Percentiles rank a stretch among this genome's conserved stretches.
Evolutionary conservation across 2,113 vertebrate genomes (phyloP).

Genomic region (Clarias magur): DNA sequence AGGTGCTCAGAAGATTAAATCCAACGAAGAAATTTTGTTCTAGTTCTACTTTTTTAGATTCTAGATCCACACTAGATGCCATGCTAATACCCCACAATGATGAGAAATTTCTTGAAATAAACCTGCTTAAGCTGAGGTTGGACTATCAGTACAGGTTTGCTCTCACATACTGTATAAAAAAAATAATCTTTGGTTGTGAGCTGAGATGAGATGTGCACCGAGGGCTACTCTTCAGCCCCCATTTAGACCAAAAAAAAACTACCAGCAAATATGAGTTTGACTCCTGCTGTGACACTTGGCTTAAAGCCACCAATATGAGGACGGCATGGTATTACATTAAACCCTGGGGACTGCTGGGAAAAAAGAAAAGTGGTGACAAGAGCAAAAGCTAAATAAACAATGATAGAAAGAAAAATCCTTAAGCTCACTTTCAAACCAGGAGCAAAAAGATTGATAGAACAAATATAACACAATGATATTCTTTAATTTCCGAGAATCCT

Average conservation of each 20-base stretch:
- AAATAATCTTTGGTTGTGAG: not conserved
- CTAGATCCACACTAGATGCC: too few species aligned
- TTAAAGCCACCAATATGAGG: not conserved
- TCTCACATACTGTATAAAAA: not conserved
- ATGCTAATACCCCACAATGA: not conserved
- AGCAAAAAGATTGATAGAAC: not conserved
- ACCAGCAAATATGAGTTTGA: not conserved
- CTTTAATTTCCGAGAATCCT: not conserved
- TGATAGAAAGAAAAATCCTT: not conserved
- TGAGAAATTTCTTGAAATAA: not conserved
- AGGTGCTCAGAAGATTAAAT: not conserved
- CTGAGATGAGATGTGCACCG: not conserved
- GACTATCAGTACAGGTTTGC: not conserved
- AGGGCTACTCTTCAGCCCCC: not conserved
- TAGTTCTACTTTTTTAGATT: not conserved
- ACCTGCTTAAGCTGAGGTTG: not conserved
- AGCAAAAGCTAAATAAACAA: not conserved
- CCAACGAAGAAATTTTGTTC: not conserved
- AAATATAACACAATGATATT: not conserved
- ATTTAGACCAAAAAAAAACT: not conserved
- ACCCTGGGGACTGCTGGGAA: not conserved
- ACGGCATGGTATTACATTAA: not conserved
- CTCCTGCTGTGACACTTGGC: not conserved
- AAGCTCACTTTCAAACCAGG: too few species aligned
- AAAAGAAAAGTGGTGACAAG: not conserved